phyloP scores from a whole-genome alignment of 2,797 vertebrate species.

The Rachycentron canadum region DNA sequence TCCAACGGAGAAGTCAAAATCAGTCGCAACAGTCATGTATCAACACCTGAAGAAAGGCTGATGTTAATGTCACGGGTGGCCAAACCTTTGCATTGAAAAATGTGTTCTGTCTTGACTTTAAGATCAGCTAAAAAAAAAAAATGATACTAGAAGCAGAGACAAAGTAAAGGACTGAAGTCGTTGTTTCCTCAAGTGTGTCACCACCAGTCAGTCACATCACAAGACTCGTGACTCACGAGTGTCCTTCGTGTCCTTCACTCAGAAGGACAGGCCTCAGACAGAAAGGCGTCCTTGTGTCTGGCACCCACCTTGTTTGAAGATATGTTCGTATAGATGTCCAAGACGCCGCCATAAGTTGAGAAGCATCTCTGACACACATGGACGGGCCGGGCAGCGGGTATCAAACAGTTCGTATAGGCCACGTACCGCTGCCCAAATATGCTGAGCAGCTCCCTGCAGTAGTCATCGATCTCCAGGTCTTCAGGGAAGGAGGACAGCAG shows the following conservation, averaged over 20 bases:
- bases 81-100: neutral
- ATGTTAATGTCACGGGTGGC: too few relatives aligned
- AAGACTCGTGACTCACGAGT: constrained; percentile 62
- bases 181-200: constrained; percentile 53
- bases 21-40: too few relatives aligned
- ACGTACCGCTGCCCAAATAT: constrained; percentile 87
- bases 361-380: constrained; percentile 91
- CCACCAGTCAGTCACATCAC: constrained; percentile 59
- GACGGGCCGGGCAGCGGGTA: constrained; percentile 90
- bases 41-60: too few relatives aligned
- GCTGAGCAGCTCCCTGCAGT: constrained; percentile 85
- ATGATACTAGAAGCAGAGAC: neutral
- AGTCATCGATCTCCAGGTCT: constrained; percentile 84
- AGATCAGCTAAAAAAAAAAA: neutral
- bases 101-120: neutral
- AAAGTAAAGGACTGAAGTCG: neutral
- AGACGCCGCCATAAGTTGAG: constrained; percentile 69
- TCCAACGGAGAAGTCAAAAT: neutral
- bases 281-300: too few relatives aligned
- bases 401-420: constrained; percentile 84
- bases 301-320: constrained; percentile 76
- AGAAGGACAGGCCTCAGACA: too few relatives aligned
- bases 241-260: too few relatives aligned
- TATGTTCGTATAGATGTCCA: constrained; percentile 74
- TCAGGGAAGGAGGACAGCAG: constrained; percentile 73